Percentiles rank a stretch among this genome's conserved stretches.
Conservation (phyloP, 1,140 invertebrate species). For the Cepaea nemoralis region DNA sequence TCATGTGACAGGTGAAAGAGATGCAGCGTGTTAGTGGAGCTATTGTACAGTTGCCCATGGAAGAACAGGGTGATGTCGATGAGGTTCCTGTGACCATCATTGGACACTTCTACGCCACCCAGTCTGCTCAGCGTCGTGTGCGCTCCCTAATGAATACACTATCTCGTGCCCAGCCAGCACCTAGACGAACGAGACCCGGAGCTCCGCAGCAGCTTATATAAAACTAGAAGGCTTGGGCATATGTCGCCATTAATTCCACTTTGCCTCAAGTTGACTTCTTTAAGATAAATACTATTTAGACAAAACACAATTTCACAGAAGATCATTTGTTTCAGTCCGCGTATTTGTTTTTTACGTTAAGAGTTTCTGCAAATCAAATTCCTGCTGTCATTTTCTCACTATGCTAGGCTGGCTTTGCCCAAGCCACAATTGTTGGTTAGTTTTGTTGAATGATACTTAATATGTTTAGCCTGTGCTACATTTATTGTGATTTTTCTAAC, state of each 20-base stretch:
- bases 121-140: conserved; percentile 87
- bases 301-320: not conserved
- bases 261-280: not conserved
- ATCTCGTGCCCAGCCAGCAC: conserved; percentile 27
- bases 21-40: conserved; percentile 94
- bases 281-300: not conserved
- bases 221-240: conserved; percentile 7
- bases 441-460: conserved; percentile 36
- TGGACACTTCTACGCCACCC: conserved; percentile 70
- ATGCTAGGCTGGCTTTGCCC: conserved; percentile 40
- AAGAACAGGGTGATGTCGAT: conserved; percentile 77
- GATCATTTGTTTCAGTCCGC: not conserved
- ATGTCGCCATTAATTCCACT: conserved; percentile 12
- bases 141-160: conserved; percentile 83
- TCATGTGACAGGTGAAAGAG: conserved; percentile 78
- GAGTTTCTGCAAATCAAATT: not conserved
- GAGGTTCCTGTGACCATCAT: conserved; percentile 71
- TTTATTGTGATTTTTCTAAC: conserved; percentile 37
- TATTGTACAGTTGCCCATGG: conserved; percentile 84
- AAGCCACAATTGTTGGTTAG: conserved; percentile 38
- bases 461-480: conserved; percentile 38
- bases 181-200: conserved; percentile 34
- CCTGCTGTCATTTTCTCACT: conserved; percentile 39
- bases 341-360: not conserved
- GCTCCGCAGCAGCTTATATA: conserved; percentile 39